Percentiles rank a stretch among this genome's conserved stretches.
phyloP scores from a whole-genome alignment of 37 sponge, comb jelly and placozoan species.

The Geodia barretti region DNA sequence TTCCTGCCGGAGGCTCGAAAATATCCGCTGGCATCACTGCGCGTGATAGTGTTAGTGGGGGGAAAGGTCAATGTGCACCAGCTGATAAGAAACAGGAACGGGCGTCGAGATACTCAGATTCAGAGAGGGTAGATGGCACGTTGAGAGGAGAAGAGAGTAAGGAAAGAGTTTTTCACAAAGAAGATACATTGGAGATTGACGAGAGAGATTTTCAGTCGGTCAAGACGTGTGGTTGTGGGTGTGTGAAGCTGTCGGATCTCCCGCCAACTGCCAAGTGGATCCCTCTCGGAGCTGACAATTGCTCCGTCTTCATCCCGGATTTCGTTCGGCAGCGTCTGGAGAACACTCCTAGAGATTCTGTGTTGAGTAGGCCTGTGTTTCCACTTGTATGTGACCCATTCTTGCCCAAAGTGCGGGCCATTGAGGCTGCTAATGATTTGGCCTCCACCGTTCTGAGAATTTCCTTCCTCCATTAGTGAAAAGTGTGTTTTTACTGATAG shows the following conservation, averaged over 20 bases:
- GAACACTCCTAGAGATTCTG: not conserved
- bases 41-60: no score
- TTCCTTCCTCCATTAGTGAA: constrained; percentile 4
- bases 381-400: constrained; percentile 11
- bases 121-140: not conserved
- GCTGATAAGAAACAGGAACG: not conserved
- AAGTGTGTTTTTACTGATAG: not conserved
- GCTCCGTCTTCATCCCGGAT: not conserved
- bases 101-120: not conserved
- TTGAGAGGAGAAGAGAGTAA: not conserved
- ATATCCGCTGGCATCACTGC: no score
- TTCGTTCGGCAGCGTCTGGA: not conserved
- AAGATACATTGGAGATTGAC: not conserved
- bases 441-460: not conserved
- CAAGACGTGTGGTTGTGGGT: constrained; percentile 46
- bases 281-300: not conserved
- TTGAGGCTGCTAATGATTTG: constrained; percentile 17
- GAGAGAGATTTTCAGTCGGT: not conserved
- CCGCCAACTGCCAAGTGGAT: constrained; percentile 24
- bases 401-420: constrained; percentile 8
- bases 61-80: not conserved
- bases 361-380: not conserved
- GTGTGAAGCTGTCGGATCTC: constrained; percentile 9
- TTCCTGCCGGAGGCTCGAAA: not conserved
- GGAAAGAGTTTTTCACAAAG: not conserved